Base-by-base conservation (phyloP, 2,797 vertebrate genomes). In the Pelochelys cantorii region DNA sequence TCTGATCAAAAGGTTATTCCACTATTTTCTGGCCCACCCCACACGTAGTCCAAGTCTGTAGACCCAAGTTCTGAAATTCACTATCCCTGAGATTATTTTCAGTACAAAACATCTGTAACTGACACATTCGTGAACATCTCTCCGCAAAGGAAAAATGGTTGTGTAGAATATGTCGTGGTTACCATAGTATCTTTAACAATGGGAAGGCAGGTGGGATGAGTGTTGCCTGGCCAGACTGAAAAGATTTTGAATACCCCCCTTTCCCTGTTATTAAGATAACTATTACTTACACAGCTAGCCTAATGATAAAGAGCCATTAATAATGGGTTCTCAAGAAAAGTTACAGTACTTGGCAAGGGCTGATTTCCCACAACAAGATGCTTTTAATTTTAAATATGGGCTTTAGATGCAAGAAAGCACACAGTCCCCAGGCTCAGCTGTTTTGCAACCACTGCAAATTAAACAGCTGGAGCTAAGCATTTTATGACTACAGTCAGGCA, bases 201-300 rank as follows among this genome's bases (percentile, higher is more conserved):
- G 8, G 75, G 88, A 85, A 79, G 17, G 11, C 29, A 75, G 3
- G 42, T 62, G 2, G 62, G 53, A 37, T 3, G 5, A 31, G 8
- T 34, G 5, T 60, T 57, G 79, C 71, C 57, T 86, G 90, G 59
- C 15, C 52, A 53, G 55, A 81, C 13, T 17, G 60, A 92, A 78
- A 22, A 34, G 1, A 1, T 77, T 95, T 77, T 87, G 82, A 92
- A 89, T 85, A 75, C 22, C 25, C 55, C 13, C n/a, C 4, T 85
- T 83, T 83, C 84, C 42, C 84, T 85, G 9, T 82, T 57, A 87
- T 90, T 82, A 91, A 75, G 86, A 88, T 94, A 90, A 57, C 31
- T 27, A 53, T 85, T 83, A 65, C 57, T 88, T 53, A n/a, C 0
- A 13, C 54, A 82, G 52, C 54, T 92, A 10, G 7, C 23, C 29